Evolutionary conservation across 2,888 invertebrate species (phyloP), one percentile per base, ranked within the genome.

Genomic region (Atethmia centrago): DNA sequence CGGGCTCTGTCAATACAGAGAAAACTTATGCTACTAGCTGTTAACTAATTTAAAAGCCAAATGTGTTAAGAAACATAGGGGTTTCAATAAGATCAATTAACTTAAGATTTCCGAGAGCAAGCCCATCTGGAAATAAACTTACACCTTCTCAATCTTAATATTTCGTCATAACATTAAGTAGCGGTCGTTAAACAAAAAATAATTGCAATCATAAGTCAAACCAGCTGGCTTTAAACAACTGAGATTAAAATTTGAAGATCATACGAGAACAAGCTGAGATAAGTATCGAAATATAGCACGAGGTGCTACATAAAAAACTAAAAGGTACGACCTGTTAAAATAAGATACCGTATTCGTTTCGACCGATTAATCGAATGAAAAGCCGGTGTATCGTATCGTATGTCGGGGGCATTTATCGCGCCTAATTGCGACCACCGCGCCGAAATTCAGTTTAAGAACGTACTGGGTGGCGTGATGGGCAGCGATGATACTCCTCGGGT

Each of bases 351-450:
- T 92, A 89, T 93, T 91, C 92, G 90, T 90, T 93, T 91, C 91
- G 85, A 91, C 89, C 93, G 93, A 94, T 94, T 94, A 94, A 94
- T 94, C 93, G 92, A 92, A 93, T 92, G 92, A 93, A 91, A 92
- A 91, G 89, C 88, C 91, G 88, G 88, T 90, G 92, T 93, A 92
- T 94, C 74, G 64, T 81, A 78, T 78, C 93, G 92, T 90, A 91
- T 93, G 93, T 93, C 93, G 90, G 92, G 90, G 87, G 94, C 93
- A 94, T 95, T 95, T 95, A 95, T 95, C 93, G 92, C 87, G 90
- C 93, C 95, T 95, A 95, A 95, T 95, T 95, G 94, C 94, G 93
- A 93, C 94, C 94, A 94, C 94, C 93, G 90, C 84, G 88, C 91
- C 93, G 92, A 92, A 93, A 92, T 92, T 90, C 91, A 89, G 88